These are phyloP conservation scores for Thermophis baileyi DNA, from an alignment of 2,113 vertebrate genomes.

Conservation along the genomic window DNA sequence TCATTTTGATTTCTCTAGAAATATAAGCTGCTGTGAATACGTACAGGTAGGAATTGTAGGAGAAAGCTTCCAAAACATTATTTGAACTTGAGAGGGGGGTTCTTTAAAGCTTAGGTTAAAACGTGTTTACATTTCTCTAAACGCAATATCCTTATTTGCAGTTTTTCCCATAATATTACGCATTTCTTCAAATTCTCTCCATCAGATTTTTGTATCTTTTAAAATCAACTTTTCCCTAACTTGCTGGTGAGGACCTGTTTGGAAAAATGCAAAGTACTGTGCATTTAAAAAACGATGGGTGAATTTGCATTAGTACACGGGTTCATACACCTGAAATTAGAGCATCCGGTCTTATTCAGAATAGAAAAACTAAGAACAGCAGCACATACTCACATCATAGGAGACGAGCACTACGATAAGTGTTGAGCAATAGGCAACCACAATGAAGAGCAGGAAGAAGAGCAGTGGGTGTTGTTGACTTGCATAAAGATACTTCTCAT, in stretches of 20 bases:
- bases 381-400: slow-evolving; percentile 73
- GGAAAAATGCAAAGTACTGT: background rate
- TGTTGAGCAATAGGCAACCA: slow-evolving; percentile 68
- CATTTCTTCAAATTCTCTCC: background rate
- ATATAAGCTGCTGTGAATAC: background rate
- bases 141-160: background rate
- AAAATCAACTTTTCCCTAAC: background rate
- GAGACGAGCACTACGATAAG: slow-evolving; percentile 78
- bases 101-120: background rate
- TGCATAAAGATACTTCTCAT: slow-evolving; percentile 87
- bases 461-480: slow-evolving; percentile 88
- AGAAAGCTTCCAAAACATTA: background rate
- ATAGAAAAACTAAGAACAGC: background rate
- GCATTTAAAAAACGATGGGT: background rate
- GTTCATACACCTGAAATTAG: background rate
- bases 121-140: background rate
- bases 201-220: background rate
- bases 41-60: background rate
- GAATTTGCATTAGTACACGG: background rate
- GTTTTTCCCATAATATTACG: background rate
- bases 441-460: slow-evolving; percentile 83
- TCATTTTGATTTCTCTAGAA: background rate
- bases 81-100: background rate
- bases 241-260: background rate
- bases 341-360: background rate